Evolutionary conservation across 2,797 vertebrate genomes (phyloP).

Genomic region (Gymnoscopelus microlampas): DNA sequence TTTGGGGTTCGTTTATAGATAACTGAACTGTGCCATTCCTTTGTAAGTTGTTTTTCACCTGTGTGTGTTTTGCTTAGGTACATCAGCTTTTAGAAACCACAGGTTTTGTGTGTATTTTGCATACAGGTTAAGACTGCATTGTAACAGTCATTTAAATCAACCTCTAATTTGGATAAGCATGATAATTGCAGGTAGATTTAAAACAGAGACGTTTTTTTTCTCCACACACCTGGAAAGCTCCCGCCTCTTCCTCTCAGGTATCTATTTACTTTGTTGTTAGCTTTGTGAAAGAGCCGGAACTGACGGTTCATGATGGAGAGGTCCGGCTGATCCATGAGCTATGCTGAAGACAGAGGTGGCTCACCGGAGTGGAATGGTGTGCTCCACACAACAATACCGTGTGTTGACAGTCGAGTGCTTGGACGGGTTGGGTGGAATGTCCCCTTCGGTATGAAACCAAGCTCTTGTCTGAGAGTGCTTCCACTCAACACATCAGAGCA

Average conservation of each 20-base stretch:
- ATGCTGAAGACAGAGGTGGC: conserved; percentile 66
- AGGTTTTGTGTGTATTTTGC: not conserved
- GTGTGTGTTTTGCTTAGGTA: conserved; percentile 3
- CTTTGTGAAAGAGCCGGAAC: conserved; percentile 29
- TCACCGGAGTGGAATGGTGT: conserved; percentile 73
- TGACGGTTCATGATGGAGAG: conserved; percentile 51
- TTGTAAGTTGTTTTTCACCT: not conserved
- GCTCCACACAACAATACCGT: conserved; percentile 70
- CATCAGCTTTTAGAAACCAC: not conserved
- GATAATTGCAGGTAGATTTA: not conserved
- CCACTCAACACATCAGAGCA: conserved; percentile 24
- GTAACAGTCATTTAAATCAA: not conserved
- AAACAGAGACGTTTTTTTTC: conserved; percentile 1
- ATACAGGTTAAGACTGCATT: not conserved
- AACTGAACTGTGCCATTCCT: too few species aligned
- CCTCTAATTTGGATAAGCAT: not conserved
- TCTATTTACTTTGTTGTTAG: conserved; percentile 47
- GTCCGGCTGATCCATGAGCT: conserved; percentile 54
- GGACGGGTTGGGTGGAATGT: conserved; percentile 74
- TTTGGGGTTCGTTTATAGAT: conserved; percentile 21
- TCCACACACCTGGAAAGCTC: conserved; percentile 2
- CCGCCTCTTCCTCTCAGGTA: conserved; percentile 28
- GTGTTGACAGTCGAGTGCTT: conserved; percentile 76
- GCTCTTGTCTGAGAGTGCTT: conserved; percentile 49
- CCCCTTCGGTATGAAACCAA: conserved; percentile 51